Evolutionary conservation across 2,888 invertebrate species (phyloP), one percentile per base, ranked within the genome.

Genomic region (Pseudanteris insignis): DNA sequence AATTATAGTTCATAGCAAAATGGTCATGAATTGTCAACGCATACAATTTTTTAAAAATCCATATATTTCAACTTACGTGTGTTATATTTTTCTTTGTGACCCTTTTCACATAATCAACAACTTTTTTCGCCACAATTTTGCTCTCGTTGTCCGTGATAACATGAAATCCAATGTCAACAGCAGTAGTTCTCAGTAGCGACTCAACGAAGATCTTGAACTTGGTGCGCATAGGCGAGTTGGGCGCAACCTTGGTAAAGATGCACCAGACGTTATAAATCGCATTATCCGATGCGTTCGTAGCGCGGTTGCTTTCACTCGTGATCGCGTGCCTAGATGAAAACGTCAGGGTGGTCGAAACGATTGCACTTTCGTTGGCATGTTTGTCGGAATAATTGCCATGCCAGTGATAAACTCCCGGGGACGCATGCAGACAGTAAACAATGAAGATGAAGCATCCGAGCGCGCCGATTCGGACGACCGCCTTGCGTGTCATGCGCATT

Each of bases 121-220:
- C 79, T 25, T 79, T 80, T 43, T 84, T 79, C 7, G 86, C 86
- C 33, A 86, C 82, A 5, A 72, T 63, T 70, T 82, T 82, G 66
- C 88, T 87, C 15, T 81, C 81, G 12, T 82, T 79, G 70, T 88
- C 88, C n/a, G 83, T 84, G 43, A 88, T 85, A 10, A 88, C 82
- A 72, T 88, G 85, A 55, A 88, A 81, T 40, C 83, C 82, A 58
- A 88, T 72, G 51, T 82, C 80, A 26, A 85, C 82, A 1, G 81
- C 75, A n/a, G 82, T 81, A 13, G 81, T 74, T 60, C 76, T 79
- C 9, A 85, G 64, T 32, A 86, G 70, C 44, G 85, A 85, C 29
- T 78, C 76, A 1, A 83, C 70, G 48, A 86, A 81, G 58, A 82
- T 81, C 3, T 79, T 73, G 65, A 86, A 85, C 66, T 85, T 85